A percentile compares a stretch with the other conserved stretches of the same genome.
Conservation (phyloP, 2,888 invertebrate genomes). For the Oscheius myriophilus region DNA sequence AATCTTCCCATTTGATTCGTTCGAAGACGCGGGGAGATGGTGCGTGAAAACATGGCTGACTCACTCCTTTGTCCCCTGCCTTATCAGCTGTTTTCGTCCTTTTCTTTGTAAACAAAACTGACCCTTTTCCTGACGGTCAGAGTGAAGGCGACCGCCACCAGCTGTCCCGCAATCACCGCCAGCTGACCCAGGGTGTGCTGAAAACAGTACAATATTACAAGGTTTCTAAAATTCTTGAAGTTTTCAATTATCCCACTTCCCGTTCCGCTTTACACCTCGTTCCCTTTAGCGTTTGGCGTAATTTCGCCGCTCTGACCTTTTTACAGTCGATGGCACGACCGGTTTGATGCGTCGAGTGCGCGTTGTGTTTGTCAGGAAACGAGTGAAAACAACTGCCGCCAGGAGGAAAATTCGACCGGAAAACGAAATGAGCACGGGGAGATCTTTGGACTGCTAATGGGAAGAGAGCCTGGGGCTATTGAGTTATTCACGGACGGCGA, state of each 20-base stretch:
- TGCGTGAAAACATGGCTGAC: not conserved
- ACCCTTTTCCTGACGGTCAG: constrained; percentile 34
- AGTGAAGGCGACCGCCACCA: constrained; percentile 30
- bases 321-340: too few relatives aligned
- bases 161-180: constrained; percentile 24
- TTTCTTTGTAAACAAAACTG: constrained; percentile 4
- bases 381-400: too few relatives aligned
- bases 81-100: not conserved
- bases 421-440: too few relatives aligned
- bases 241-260: not conserved
- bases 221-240: not conserved
- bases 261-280: not conserved
- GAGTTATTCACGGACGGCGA: too few relatives aligned
- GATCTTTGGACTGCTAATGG: too few relatives aligned
- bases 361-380: too few relatives aligned
- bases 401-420: too few relatives aligned
- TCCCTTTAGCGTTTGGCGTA: not conserved
- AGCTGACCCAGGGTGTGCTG: constrained; percentile 30
- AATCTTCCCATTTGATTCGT: not conserved
- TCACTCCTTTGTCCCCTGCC: not conserved
- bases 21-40: not conserved
- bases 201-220: not conserved
- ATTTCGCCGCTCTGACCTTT: not conserved
- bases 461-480: too few relatives aligned
- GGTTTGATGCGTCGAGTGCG: too few relatives aligned